A percentile compares a stretch with the other conserved stretches of the same genome.
Evolutionary conservation across 2,888 invertebrate genomes (phyloP).

Genomic region (Heliconius sara): DNA sequence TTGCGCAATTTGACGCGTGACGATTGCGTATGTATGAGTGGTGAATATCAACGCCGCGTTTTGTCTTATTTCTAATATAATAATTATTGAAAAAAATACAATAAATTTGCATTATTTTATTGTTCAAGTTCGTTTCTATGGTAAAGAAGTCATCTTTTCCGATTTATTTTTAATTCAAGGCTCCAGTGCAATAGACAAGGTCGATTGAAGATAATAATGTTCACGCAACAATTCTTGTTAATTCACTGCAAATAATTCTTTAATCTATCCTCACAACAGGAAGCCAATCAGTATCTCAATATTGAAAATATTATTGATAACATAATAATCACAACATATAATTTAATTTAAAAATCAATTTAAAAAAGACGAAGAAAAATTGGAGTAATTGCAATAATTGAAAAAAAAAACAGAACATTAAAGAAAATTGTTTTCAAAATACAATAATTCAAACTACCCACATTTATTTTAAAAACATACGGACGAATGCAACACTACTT

Average conservation of each 20-base stretch:
- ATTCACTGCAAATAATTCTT: conserved; percentile 42
- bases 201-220: conserved; percentile 44
- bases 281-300: conserved; percentile 25
- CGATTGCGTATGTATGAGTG: no score
- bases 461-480: neutral
- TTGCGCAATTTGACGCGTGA: no score
- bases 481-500: conserved; percentile 3
- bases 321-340: neutral
- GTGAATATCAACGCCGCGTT: no score
- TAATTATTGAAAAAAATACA: neutral
- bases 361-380: neutral
- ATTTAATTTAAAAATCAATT: neutral
- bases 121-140: conserved; percentile 40
- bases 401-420: neutral
- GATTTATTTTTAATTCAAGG: conserved; percentile 53
- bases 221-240: conserved; percentile 50
- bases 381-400: neutral
- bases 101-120: conserved; percentile 19
- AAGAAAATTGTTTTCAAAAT: neutral
- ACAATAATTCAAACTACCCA: neutral
- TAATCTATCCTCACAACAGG: conserved; percentile 31
- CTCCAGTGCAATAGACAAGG: conserved; percentile 51
- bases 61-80: neutral
- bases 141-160: conserved; percentile 50
- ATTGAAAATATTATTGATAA: conserved; percentile 16